Conservation (phyloP, 2,797 vertebrate genomes). For the Poeciliopsis gracilis region DNA sequence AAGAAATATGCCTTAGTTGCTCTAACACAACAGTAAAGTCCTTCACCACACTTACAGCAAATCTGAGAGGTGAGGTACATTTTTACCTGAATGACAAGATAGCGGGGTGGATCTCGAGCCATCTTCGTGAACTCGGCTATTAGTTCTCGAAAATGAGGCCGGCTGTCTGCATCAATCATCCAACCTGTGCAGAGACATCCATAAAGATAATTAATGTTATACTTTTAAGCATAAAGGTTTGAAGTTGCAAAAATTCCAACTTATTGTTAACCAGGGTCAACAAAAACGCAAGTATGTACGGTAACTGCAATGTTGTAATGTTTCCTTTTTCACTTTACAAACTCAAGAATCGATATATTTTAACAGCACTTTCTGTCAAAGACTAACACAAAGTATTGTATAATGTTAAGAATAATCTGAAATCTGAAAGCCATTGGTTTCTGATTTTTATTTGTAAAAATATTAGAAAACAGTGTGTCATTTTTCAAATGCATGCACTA, state of each 20-base stretch:
- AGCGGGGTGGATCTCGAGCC: constrained; percentile 96
- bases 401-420: not conserved
- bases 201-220: constrained; percentile 2
- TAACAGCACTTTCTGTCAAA: not conserved
- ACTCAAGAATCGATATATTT: not conserved
- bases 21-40: not conserved
- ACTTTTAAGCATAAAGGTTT: not conserved
- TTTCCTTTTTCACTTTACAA: not conserved
- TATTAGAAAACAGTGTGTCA: no score
- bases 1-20: not conserved
- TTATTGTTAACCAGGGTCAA: not conserved
- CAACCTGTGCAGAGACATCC: constrained; percentile 83
- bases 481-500: not conserved
- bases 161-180: constrained; percentile 99
- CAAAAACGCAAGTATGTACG: not conserved
- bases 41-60: not conserved
- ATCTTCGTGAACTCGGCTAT: constrained; percentile 96
- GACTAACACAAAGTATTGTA: not conserved
- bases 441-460: not conserved
- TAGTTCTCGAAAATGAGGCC: constrained; percentile 94
- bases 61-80: not conserved
- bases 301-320: not conserved
- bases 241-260: not conserved
- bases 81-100: constrained; percentile 96
- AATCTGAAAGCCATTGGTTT: not conserved